A percentile compares a stretch with the other conserved stretches of the same genome.
Conservation (phyloP, 2,113 vertebrate genomes). For the Zingel zingel region DNA sequence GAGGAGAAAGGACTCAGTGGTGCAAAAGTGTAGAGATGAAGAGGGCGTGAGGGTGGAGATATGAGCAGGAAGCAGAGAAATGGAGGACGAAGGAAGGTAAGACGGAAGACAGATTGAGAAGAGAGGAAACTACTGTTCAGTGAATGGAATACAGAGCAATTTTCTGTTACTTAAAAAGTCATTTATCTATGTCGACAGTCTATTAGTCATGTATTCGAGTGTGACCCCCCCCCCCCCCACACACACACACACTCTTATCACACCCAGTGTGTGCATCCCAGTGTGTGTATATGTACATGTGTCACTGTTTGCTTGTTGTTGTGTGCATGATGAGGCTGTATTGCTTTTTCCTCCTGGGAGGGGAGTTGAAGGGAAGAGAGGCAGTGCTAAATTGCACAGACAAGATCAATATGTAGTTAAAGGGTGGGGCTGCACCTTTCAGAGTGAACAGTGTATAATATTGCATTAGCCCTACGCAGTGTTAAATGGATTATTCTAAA, state of each 20-base stretch:
- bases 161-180: constrained; percentile 85
- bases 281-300: constrained; percentile 6
- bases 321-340: constrained; percentile 65
- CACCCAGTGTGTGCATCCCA: background rate
- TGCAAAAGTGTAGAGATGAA: constrained; percentile 50
- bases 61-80: constrained; percentile 39
- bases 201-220: constrained; percentile 83
- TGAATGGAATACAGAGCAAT: constrained; percentile 81
- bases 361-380: constrained; percentile 64
- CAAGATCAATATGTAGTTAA: constrained; percentile 84
- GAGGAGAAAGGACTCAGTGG: constrained; percentile 37
- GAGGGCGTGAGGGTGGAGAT: constrained; percentile 43
- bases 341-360: constrained; percentile 63
- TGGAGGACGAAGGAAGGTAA: constrained; percentile 42
- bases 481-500: constrained; percentile 57
- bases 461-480: constrained; percentile 41
- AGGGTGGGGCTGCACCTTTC: constrained; percentile 69
- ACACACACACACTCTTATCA: constrained; percentile 18
- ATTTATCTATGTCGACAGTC: constrained; percentile 85
- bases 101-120: constrained; percentile 48
- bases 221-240: constrained; percentile 45
- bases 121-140: constrained; percentile 77
- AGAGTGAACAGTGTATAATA: constrained; percentile 71
- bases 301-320: constrained; percentile 49
- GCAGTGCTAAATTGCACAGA: constrained; percentile 78